Evolutionary conservation across 2,797 vertebrate genomes (phyloP).

Genomic region (Lutjanus argentimaculatus): DNA sequence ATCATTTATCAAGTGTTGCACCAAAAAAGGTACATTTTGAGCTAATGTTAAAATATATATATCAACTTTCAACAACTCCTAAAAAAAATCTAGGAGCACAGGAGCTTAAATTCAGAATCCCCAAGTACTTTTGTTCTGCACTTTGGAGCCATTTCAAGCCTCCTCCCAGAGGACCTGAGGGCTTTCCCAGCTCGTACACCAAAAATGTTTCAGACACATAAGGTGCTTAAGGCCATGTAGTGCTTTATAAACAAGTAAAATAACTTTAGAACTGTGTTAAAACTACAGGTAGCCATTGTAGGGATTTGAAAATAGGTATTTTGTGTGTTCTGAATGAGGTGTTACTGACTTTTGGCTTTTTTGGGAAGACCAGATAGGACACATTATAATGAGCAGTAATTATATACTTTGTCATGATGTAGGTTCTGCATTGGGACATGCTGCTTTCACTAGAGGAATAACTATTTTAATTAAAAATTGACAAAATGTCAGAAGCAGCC

Average conservation of each 20-base stretch:
- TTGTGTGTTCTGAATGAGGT: background rate
- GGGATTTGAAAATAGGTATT: conserved; percentile 22
- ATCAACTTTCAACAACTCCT: background rate
- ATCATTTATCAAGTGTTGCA: background rate
- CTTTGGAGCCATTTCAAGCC: conserved; percentile 33
- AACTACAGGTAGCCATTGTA: background rate
- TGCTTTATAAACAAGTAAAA: conserved; percentile 18
- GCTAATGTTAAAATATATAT: background rate
- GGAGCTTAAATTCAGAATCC: conserved; percentile 20
- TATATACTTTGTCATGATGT: background rate
- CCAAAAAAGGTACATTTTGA: background rate
- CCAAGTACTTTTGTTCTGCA: conserved; percentile 10
- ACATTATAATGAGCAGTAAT: background rate
- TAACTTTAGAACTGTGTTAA: background rate
- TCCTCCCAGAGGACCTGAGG: conserved; percentile 27
- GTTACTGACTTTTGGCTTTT: conserved; percentile 10
- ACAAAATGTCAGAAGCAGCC: background rate
- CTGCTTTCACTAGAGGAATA: background rate
- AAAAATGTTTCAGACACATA: conserved; percentile 7
- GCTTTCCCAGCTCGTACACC: conserved; percentile 17
- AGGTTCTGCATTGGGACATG: background rate
- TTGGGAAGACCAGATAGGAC: background rate
- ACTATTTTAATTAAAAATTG: background rate
- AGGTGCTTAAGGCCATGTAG: background rate
- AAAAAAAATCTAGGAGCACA: background rate